Conservation (phyloP, 2,888 invertebrate genomes). For the Anthoptus insignis region DNA sequence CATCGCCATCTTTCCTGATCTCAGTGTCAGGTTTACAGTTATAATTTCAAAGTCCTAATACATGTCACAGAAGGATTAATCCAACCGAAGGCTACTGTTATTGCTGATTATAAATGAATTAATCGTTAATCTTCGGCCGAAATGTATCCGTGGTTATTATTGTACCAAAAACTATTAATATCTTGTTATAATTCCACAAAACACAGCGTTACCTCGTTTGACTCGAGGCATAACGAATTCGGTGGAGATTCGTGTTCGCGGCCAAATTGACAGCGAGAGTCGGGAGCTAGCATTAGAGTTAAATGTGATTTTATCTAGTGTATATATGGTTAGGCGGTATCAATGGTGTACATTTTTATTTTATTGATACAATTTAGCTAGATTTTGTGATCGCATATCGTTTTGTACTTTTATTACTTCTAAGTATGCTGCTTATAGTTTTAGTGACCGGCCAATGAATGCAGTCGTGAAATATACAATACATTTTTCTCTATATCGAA, state of each 20-base stretch:
- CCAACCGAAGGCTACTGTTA: too few relatives aligned
- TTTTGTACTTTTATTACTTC: conserved; percentile 74
- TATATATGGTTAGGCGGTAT: conserved; percentile 79
- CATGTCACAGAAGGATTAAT: too few relatives aligned
- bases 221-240: not conserved
- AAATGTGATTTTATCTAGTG: conserved; percentile 82
- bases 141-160: not conserved
- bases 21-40: too few relatives aligned
- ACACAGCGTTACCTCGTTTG: not conserved
- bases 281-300: conserved; percentile 59
- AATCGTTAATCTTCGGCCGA: not conserved
- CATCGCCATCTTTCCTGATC: too few relatives aligned
- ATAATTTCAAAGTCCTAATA: too few relatives aligned
- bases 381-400: conserved; percentile 83
- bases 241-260: too few relatives aligned
- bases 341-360: conserved; percentile 81
- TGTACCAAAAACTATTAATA: not conserved
- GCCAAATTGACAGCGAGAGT: conserved; percentile 7
- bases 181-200: not conserved
- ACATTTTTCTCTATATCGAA: conserved; percentile 33
- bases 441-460: conserved; percentile 18
- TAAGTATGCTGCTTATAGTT: conserved; percentile 63
- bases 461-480: conserved; percentile 23
- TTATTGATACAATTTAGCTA: conserved; percentile 75
- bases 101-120: not conserved